These are phyloP conservation scores for Gasterosteus aculeatus DNA, from an alignment of 2,113 vertebrate genomes.

Conservation along the genomic window DNA sequence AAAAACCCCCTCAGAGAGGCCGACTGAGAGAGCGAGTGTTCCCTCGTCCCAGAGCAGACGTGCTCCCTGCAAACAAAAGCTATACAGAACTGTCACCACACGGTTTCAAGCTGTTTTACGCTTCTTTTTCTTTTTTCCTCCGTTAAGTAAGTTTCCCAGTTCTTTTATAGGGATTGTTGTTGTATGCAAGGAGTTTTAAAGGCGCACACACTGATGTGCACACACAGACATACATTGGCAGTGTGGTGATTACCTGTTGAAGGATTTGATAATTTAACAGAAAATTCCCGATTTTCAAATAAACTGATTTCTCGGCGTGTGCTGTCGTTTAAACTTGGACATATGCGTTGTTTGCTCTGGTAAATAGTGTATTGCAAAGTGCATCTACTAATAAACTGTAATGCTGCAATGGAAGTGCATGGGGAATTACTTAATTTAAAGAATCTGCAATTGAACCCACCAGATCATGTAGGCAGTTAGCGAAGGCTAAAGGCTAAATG, in stretches of 20 bases:
- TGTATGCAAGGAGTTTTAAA: not conserved
- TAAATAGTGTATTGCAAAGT: not conserved
- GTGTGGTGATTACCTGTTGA: too few relatives aligned
- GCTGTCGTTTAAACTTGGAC: not conserved
- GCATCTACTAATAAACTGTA: not conserved
- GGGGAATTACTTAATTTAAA: not conserved
- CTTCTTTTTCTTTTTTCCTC: not conserved
- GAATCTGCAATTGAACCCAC: not conserved
- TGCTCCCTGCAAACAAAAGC: slow-evolving; percentile 54
- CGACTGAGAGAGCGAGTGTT: slow-evolving; percentile 28
- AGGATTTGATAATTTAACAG: not conserved
- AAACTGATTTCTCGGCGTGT: not conserved
- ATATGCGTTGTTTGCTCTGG: not conserved
- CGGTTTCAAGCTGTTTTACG: slow-evolving; percentile 27
- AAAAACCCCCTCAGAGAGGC: too few relatives aligned
- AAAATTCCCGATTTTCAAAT: not conserved
- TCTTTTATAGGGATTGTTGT: not conserved
- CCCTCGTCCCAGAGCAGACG: slow-evolving; percentile 46
- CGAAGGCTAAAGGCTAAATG: not conserved
- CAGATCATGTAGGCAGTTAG: slow-evolving; percentile 8
- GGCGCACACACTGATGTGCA: too few relatives aligned
- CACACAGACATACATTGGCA: too few relatives aligned
- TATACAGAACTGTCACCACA: slow-evolving; percentile 11
- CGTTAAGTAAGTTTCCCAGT: not conserved
- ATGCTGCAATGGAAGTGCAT: not conserved